A percentile compares a stretch with the other conserved stretches of the same genome.
These are phyloP conservation scores for Cylloceria caligata DNA, from an alignment of 2,888 invertebrate genomes.

Conservation along the genomic window DNA sequence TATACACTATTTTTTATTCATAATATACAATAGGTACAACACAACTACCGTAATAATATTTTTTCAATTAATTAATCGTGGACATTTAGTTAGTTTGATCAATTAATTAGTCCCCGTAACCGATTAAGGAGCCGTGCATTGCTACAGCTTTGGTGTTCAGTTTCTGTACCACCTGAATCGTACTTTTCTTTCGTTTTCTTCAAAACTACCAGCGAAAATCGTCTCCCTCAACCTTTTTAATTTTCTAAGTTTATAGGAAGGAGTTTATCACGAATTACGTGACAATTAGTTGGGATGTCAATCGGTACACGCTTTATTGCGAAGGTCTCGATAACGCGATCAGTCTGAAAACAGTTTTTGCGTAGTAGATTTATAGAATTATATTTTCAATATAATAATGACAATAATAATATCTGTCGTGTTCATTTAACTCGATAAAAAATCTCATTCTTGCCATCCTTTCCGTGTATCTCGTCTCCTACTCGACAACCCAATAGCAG, in stretches of 20 bases:
- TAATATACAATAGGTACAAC: constrained; percentile 61
- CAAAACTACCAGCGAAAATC: constrained; percentile 21
- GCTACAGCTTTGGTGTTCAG: constrained; percentile 83
- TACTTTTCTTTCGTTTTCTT: constrained; percentile 42
- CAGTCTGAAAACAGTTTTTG: constrained; percentile 32
- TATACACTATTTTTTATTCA: constrained; percentile 54
- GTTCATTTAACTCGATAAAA: constrained; percentile 57
- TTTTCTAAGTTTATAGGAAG: constrained; percentile 51
- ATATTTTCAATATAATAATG: constrained; percentile 55
- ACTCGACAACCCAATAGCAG: constrained; percentile 32
- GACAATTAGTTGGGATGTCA: constrained; percentile 44
- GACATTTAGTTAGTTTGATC: constrained; percentile 68
- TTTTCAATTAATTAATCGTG: constrained; percentile 66
- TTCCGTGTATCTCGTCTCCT: constrained; percentile 13
- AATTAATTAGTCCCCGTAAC: constrained; percentile 68
- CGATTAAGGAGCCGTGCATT: constrained; percentile 73
- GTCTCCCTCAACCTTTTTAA: background rate
- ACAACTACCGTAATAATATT: constrained; percentile 61
- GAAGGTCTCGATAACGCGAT: constrained; percentile 50
- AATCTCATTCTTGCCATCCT: constrained; percentile 10
- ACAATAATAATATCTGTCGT: constrained; percentile 61
- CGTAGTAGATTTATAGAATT: constrained; percentile 44
- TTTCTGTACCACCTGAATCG: constrained; percentile 81
- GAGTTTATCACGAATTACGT: constrained; percentile 54
- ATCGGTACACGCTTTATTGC: constrained; percentile 6